A percentile compares a stretch with the other conserved stretches of the same genome.
These are phyloP conservation scores for Acomys russatus DNA, from an alignment of 2,797 vertebrate species.

Conservation along the genomic window DNA sequence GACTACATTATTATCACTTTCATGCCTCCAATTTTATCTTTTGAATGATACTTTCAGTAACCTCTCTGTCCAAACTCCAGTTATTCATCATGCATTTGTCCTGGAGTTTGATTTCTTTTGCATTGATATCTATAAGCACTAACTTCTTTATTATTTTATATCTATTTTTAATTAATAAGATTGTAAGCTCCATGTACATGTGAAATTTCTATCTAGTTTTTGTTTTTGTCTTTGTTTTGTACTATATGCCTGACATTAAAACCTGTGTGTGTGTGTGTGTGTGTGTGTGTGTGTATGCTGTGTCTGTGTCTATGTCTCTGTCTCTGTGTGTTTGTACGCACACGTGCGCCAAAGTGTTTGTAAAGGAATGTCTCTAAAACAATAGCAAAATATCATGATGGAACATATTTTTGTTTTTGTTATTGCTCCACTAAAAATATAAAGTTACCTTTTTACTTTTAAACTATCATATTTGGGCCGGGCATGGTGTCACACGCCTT, in stretches of 20 bases:
- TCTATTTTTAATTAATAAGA: background rate
- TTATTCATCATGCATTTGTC: background rate
- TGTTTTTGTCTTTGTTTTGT: background rate
- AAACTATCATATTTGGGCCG: background rate
- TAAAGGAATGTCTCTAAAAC: background rate
- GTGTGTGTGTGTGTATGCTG: too few relatives aligned
- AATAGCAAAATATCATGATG: conserved; percentile 32
- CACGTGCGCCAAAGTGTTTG: background rate
- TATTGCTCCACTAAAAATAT: conserved; percentile 27
- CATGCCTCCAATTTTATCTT: background rate
- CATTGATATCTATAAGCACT: background rate
- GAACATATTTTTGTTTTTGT: background rate
- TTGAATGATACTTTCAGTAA: background rate
- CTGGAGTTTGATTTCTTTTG: background rate
- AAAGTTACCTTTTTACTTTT: conserved; percentile 48
- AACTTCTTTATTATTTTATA: background rate
- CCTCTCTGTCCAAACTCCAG: background rate
- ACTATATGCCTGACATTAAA: background rate
- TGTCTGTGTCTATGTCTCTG: too few relatives aligned
- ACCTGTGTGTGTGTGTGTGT: background rate
- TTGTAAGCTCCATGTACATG: background rate
- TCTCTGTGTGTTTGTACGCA: too few relatives aligned
- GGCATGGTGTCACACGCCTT: too few relatives aligned
- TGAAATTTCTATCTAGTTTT: background rate
- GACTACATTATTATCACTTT: background rate